A percentile compares a stretch with the other conserved stretches of the same genome.
phyloP scores from a whole-genome alignment of 2,888 invertebrate genomes.

The Tenthredo scrophulariae region DNA sequence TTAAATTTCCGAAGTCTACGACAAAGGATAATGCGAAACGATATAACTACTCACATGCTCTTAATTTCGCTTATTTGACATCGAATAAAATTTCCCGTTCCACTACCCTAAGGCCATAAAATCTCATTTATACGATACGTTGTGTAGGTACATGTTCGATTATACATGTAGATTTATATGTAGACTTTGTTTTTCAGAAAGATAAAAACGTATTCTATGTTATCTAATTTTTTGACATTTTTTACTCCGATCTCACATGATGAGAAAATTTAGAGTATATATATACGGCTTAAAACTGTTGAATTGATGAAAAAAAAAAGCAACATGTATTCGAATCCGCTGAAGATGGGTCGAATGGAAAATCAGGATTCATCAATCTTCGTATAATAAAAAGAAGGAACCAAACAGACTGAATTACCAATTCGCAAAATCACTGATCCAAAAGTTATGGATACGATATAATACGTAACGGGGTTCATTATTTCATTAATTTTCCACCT shows the following conservation, averaged over 20 bases:
- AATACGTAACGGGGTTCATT: too few relatives aligned
- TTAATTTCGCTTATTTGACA: slow-evolving; percentile 41
- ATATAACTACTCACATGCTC: slow-evolving; percentile 55
- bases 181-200: neutral
- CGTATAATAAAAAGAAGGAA: neutral
- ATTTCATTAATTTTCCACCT: neutral
- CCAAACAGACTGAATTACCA: neutral
- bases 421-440: neutral
- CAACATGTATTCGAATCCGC: neutral
- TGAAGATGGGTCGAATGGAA: neutral
- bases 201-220: neutral
- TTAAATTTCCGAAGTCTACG: neutral
- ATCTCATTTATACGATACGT: neutral
- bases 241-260: neutral
- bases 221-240: neutral
- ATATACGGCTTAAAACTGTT: neutral
- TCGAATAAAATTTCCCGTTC: slow-evolving; percentile 27
- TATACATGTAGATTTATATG: neutral
- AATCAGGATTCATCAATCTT: neutral
- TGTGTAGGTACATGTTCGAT: neutral
- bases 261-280: neutral
- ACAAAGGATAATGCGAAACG: neutral
- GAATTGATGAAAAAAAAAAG: neutral
- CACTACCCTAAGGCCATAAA: neutral
- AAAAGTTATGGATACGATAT: neutral